A percentile compares a stretch with the other conserved stretches of the same genome.
phyloP scores from a whole-genome alignment of 1,140 invertebrate genomes.

The Bombus consobrinus region DNA sequence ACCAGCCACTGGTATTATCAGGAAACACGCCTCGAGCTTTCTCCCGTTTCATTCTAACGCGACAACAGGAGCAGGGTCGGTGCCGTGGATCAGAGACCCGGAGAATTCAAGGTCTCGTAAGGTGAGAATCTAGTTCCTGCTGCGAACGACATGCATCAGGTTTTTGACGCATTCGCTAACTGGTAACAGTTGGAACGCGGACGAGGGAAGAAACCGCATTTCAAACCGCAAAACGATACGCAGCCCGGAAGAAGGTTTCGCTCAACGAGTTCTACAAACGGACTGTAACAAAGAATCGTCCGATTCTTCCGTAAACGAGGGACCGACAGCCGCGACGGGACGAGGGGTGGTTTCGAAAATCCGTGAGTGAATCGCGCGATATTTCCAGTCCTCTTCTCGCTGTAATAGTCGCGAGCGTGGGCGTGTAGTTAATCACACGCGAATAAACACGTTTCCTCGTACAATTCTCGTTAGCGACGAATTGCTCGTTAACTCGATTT shows the following conservation, averaged over 20 bases:
- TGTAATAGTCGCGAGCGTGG: too few relatives aligned
- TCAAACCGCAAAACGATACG: conserved; percentile 12
- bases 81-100: too few relatives aligned
- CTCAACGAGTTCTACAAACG: background rate
- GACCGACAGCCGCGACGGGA: background rate
- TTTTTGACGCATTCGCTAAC: background rate
- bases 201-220: conserved; percentile 7
- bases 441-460: background rate
- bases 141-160: background rate
- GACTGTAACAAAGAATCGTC: background rate
- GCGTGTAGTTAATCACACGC: conserved; percentile 21
- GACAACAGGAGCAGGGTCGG: too few relatives aligned
- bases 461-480: conserved; percentile 16
- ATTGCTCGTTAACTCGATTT: conserved; percentile 14
- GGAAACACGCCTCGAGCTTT: too few relatives aligned
- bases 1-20: too few relatives aligned
- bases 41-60: too few relatives aligned
- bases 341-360: background rate
- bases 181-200: conserved; percentile 34
- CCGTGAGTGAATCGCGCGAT: too few relatives aligned
- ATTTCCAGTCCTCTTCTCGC: background rate
- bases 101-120: background rate
- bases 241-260: background rate
- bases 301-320: background rate
- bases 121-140: background rate